Conservation (phyloP, 1,140 invertebrate genomes). For the Penaeus indicus region DNA sequence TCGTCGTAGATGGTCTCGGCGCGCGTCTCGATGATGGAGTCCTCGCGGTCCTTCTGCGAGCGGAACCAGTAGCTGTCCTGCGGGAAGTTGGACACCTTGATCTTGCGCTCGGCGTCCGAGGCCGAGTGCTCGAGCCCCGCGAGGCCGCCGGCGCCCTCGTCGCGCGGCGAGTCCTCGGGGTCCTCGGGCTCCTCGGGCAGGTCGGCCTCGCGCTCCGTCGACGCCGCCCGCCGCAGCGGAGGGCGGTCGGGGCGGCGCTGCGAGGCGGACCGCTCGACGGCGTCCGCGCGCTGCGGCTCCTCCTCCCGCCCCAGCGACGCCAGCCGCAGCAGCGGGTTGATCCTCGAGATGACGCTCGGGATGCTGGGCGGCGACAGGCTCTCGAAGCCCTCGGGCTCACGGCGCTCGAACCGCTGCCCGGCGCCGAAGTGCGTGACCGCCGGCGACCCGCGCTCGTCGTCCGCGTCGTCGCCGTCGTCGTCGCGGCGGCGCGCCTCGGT, state of each 20-base stretch:
- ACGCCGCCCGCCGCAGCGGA: too few relatives aligned
- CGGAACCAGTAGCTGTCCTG: slow-evolving; percentile 51
- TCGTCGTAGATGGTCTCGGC: slow-evolving; percentile 47
- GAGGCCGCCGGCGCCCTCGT: neutral
- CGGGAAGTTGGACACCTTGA: slow-evolving; percentile 41
- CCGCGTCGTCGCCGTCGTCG: neutral
- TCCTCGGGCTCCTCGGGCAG: too few relatives aligned
- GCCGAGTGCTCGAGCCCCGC: neutral
- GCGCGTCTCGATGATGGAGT: slow-evolving; percentile 42
- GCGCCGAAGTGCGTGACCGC: slow-evolving; percentile 49
- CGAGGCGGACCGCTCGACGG: too few relatives aligned
- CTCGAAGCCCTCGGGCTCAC: slow-evolving; percentile 54
- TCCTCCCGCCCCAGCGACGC: slow-evolving; percentile 31
- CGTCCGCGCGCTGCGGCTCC: too few relatives aligned
- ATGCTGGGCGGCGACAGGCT: slow-evolving; percentile 47
- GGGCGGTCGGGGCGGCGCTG: too few relatives aligned
- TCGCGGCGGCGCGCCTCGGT: too few relatives aligned
- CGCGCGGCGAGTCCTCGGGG: too few relatives aligned
- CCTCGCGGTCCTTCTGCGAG: slow-evolving; percentile 53
- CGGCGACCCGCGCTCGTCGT: neutral
- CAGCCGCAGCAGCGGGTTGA: slow-evolving; percentile 38
- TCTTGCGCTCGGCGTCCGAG: slow-evolving; percentile 9
- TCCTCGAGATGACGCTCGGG: slow-evolving; percentile 32
- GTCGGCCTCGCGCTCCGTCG: too few relatives aligned
- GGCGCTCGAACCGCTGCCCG: slow-evolving; percentile 7